Evolutionary conservation across 2,888 invertebrate species (phyloP).

Genomic region (Caenorhabditis macrosperma): DNA sequence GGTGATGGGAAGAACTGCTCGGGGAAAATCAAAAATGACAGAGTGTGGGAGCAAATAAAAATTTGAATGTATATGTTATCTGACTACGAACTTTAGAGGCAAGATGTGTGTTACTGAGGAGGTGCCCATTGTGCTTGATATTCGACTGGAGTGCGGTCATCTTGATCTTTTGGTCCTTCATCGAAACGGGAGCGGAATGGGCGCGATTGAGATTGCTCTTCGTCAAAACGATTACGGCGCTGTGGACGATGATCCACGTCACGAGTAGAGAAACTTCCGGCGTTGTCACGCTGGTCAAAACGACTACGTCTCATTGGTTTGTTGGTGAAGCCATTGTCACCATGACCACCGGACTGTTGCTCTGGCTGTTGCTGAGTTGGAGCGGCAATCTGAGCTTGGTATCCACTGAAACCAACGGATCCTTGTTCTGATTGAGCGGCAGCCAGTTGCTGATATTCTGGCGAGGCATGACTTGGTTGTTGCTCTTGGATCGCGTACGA

Average conservation of each 20-base stretch:
- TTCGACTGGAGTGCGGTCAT: background rate
- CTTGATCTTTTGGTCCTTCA: conserved; percentile 1
- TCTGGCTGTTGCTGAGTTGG: background rate
- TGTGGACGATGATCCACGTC: background rate
- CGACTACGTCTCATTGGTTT: conserved; percentile 13
- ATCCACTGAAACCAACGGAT: background rate
- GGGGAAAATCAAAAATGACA: background rate
- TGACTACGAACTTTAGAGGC: too few species aligned
- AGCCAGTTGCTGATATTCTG: background rate
- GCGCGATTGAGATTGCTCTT: background rate
- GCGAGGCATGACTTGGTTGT: background rate
- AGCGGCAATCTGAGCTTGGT: background rate
- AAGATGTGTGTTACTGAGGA: background rate
- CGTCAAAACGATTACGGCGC: conserved; percentile 28
- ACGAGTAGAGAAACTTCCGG: too few species aligned
- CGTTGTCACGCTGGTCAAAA: conserved; percentile 19
- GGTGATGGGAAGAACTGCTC: background rate
- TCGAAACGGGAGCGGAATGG: conserved; percentile 21
- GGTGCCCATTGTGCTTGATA: background rate
- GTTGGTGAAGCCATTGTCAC: background rate
- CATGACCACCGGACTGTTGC: background rate
- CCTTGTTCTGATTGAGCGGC: background rate
- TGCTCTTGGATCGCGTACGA: background rate
- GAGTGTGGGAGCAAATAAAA: background rate
- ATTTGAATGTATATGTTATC: background rate